phyloP scores from a whole-genome alignment of 2,113 vertebrate species.

The Poeciliopsis retropinna region DNA sequence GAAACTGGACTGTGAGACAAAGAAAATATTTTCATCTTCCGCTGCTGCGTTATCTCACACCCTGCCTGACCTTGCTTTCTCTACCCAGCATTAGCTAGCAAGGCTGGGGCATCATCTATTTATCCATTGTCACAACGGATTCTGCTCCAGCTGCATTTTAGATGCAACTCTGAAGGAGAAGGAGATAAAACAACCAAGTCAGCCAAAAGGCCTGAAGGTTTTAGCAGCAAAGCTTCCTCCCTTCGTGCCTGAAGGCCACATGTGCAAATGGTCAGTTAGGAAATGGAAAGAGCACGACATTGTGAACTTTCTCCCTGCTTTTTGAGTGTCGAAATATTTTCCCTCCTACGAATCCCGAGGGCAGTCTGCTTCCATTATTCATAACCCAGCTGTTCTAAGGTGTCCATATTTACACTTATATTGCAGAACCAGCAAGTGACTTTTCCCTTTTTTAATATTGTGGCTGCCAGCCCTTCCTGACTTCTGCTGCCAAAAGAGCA shows the following conservation, averaged over 20 bases:
- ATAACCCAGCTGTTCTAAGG: constrained; percentile 78
- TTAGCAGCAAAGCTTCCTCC: constrained; percentile 29
- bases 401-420: constrained; percentile 80
- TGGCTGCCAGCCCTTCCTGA: constrained; percentile 52
- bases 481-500: constrained; percentile 64
- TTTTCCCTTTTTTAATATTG: constrained; percentile 73
- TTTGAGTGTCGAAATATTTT: constrained; percentile 74
- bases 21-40: constrained; percentile 26
- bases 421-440: constrained; percentile 74
- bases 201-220: constrained; percentile 45
- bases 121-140: constrained; percentile 46
- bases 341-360: constrained; percentile 79
- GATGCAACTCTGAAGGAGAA: constrained; percentile 34
- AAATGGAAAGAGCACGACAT: constrained; percentile 52
- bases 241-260: constrained; percentile 35
- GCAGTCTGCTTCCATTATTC: constrained; percentile 76
- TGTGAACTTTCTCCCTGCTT: constrained; percentile 61
- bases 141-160: constrained; percentile 30
- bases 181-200: constrained; percentile 39
- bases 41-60: constrained; percentile 17
- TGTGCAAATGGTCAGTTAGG: constrained; percentile 51
- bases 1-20: constrained; percentile 17
- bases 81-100: constrained; percentile 12
- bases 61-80: constrained; percentile 31
- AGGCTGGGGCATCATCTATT: constrained; percentile 20